phyloP scores from a whole-genome alignment of 2,797 vertebrate species.

The Euthynnus affinis region DNA sequence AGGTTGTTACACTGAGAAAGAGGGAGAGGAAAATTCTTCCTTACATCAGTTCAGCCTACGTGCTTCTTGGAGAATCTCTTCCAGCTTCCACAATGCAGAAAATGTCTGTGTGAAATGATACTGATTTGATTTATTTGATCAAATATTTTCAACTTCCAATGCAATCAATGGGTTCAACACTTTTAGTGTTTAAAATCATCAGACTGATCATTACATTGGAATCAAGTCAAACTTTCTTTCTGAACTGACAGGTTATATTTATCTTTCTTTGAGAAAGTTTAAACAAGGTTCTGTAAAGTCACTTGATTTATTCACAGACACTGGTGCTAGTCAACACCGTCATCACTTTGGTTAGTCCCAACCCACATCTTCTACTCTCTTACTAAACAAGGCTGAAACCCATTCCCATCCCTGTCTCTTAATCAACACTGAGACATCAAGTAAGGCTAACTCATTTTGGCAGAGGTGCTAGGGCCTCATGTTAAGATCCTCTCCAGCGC shows the following conservation, averaged over 20 bases:
- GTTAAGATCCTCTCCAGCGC: slow-evolving; percentile 70
- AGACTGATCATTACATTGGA: slow-evolving; percentile 25
- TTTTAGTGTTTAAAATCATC: slow-evolving; percentile 35
- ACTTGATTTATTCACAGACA: background rate
- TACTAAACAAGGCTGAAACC: slow-evolving; percentile 73
- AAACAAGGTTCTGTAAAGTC: slow-evolving; percentile 9
- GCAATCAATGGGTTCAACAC: slow-evolving; percentile 12
- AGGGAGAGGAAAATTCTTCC: slow-evolving; percentile 73
- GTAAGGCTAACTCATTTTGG: slow-evolving; percentile 78
- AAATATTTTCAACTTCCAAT: slow-evolving; percentile 33
- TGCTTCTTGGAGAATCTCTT: slow-evolving; percentile 70
- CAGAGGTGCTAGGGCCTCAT: slow-evolving; percentile 68
- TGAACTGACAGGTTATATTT: background rate
- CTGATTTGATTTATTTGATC: slow-evolving; percentile 53
- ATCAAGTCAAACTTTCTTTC: slow-evolving; percentile 19
- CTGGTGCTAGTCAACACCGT: slow-evolving; percentile 48
- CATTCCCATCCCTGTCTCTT: slow-evolving; percentile 74
- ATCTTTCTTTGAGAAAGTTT: slow-evolving; percentile 21
- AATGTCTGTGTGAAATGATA: slow-evolving; percentile 56
- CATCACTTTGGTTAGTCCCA: slow-evolving; percentile 65
- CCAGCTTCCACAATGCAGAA: slow-evolving; percentile 61
- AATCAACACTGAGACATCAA: slow-evolving; percentile 79
- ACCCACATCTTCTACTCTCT: slow-evolving; percentile 69
- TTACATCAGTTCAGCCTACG: slow-evolving; percentile 68
- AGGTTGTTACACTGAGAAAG: slow-evolving; percentile 80